Evolutionary conservation across 2,113 vertebrate genomes (phyloP).

Genomic region (Triplophysa dalaica): DNA sequence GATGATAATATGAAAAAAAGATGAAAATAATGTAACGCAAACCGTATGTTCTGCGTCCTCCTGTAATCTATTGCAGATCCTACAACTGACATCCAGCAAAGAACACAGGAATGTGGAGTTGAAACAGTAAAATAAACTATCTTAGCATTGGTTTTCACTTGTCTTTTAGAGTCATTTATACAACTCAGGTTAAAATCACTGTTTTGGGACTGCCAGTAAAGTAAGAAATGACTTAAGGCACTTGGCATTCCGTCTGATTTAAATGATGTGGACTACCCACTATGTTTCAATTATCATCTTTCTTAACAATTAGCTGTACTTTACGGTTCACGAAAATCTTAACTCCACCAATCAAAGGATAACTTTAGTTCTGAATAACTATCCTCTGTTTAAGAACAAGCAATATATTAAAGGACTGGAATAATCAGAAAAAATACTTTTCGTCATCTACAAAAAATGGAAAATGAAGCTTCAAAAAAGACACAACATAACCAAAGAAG

Average conservation of each 20-base stretch:
- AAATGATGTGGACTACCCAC: constrained; percentile 15
- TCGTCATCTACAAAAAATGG: no score
- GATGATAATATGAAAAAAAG: not conserved
- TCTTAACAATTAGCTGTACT: not conserved
- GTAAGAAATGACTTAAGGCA: constrained; percentile 15
- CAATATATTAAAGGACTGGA: not conserved
- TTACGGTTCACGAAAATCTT: not conserved
- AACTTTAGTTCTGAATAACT: not conserved
- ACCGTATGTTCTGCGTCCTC: not conserved
- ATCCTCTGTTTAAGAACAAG: not conserved
- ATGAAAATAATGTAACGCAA: not conserved
- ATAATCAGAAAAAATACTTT: no score
- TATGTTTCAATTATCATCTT: constrained; percentile 28
- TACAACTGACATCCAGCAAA: not conserved
- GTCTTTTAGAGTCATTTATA: constrained; percentile 22
- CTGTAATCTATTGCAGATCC: not conserved
- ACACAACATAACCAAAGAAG: no score
- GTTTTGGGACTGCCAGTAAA: constrained; percentile 20
- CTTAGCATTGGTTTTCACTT: constrained; percentile 32
- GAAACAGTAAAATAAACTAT: constrained; percentile 42
- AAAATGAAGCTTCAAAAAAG: no score
- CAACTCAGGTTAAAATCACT: not conserved
- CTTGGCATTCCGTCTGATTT: constrained; percentile 12
- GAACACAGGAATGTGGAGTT: not conserved
- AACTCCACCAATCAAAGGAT: not conserved